Evolutionary conservation across 2,113 vertebrate genomes (phyloP).

Genomic region (Halichoerus grypus): DNA sequence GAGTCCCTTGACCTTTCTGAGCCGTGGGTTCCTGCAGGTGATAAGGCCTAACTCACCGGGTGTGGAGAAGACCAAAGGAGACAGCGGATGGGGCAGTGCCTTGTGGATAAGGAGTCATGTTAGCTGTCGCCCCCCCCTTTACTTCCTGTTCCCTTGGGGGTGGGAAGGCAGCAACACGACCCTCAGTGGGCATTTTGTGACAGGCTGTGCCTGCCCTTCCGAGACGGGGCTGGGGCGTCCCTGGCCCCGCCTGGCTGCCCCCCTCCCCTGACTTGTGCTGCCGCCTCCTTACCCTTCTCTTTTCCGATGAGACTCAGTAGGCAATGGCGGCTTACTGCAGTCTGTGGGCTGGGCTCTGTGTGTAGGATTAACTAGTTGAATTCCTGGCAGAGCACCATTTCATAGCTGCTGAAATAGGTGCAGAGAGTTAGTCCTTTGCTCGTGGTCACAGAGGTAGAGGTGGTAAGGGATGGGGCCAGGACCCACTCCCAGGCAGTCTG

Average conservation of each 20-base stretch:
- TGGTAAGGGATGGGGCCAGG: too few relatives aligned
- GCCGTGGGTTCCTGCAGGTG: too few relatives aligned
- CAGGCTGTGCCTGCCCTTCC: neutral
- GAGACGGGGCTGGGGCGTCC: neutral
- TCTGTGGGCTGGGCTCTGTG: fast-evolving
- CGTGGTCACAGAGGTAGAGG: neutral
- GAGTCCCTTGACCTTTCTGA: neutral
- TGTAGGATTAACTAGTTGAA: neutral
- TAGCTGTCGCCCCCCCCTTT: too few relatives aligned
- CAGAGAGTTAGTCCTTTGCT: neutral
- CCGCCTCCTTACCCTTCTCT: neutral
- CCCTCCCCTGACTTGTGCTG: fast-evolving
- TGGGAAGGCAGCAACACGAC: fast-evolving
- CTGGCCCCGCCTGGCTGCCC: neutral
- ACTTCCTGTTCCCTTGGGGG: neutral
- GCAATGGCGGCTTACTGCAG: neutral
- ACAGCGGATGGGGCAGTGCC: neutral
- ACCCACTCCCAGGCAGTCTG: neutral
- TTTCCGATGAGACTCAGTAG: neutral
- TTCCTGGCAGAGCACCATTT: neutral
- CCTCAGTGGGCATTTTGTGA: neutral
- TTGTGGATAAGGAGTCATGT: fast-evolving
- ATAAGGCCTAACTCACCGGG: neutral
- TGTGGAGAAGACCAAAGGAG: neutral
- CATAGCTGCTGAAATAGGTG: neutral